A percentile compares a stretch with the other conserved stretches of the same genome.
phyloP scores from a whole-genome alignment of 2,888 invertebrate genomes.

The Drosophila mimetica region DNA sequence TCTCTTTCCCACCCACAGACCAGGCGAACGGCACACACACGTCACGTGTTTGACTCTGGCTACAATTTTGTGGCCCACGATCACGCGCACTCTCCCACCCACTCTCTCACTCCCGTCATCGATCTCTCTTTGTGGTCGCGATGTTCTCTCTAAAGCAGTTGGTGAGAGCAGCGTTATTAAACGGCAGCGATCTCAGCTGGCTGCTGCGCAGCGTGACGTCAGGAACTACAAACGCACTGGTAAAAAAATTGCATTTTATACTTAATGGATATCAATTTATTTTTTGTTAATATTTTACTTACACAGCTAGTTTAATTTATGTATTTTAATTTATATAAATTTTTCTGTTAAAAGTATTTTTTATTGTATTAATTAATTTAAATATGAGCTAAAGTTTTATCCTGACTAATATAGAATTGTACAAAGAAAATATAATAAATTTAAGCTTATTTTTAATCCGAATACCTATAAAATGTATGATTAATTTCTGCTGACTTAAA shows the following conservation, averaged over 20 bases:
- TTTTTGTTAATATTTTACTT: no score
- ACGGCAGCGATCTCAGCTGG: slow-evolving; percentile 60
- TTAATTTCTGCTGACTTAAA: no score
- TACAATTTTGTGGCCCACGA: slow-evolving; percentile 52
- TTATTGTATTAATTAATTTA: no score
- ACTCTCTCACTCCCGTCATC: slow-evolving; percentile 1
- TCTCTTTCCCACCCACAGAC: slow-evolving; percentile 24
- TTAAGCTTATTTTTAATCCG: no score
- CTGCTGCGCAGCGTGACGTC: slow-evolving; percentile 65
- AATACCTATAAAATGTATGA: no score
- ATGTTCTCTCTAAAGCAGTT: slow-evolving; percentile 82
- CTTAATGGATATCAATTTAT: no score
- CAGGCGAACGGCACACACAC: slow-evolving; percentile 33
- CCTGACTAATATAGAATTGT: no score
- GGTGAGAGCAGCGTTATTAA: slow-evolving; percentile 61
- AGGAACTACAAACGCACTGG: slow-evolving; percentile 30
- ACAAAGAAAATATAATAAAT: no score
- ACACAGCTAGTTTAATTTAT: no score
- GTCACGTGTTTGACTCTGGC: slow-evolving; percentile 60
- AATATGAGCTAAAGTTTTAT: no score
- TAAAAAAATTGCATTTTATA: background rate
- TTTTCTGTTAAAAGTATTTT: no score
- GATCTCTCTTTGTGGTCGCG: slow-evolving; percentile 13
- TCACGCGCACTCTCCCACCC: slow-evolving; percentile 45
- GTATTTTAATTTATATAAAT: no score